A percentile compares a stretch with the other conserved stretches of the same genome.
phyloP scores from a whole-genome alignment of 1,140 invertebrate genomes.

The Plodia interpunctella region DNA sequence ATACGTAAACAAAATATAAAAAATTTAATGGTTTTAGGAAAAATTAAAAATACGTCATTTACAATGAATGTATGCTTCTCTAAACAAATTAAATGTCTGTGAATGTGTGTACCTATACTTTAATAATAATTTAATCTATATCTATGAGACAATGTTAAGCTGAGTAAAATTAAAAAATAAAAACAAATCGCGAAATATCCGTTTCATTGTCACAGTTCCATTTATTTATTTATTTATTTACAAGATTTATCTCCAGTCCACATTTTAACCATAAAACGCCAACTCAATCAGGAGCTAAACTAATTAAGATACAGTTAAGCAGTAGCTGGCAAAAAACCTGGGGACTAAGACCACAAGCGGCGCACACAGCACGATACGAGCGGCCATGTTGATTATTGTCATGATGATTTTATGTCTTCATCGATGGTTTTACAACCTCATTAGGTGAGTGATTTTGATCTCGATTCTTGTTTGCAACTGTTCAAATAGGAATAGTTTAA shows the following conservation, averaged over 20 bases:
- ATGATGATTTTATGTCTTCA: neutral
- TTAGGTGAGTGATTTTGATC: constrained; percentile 1
- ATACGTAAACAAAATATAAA: too few species aligned
- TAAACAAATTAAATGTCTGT: too few species aligned
- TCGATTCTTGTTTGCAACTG: neutral
- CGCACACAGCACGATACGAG: neutral
- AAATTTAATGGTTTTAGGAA: too few species aligned
- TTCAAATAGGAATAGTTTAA: too few species aligned
- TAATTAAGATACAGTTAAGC: constrained; percentile 2
- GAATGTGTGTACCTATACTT: too few species aligned
- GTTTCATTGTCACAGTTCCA: too few species aligned
- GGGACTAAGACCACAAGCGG: neutral
- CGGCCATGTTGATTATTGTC: neutral
- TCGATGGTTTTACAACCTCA: neutral
- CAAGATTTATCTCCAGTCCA: neutral
- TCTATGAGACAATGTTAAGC: too few species aligned
- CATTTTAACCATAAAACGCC: constrained; percentile 1
- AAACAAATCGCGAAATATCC: too few species aligned
- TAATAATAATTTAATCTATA: too few species aligned
- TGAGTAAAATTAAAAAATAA: too few species aligned
- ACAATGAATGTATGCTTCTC: too few species aligned
- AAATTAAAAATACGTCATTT: too few species aligned
- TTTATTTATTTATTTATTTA: neutral
- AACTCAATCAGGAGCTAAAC: neutral
- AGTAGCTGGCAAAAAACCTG: neutral